These are phyloP conservation scores for Magallana nippona DNA, from an alignment of 2,888 invertebrate species.

Conservation along the genomic window DNA sequence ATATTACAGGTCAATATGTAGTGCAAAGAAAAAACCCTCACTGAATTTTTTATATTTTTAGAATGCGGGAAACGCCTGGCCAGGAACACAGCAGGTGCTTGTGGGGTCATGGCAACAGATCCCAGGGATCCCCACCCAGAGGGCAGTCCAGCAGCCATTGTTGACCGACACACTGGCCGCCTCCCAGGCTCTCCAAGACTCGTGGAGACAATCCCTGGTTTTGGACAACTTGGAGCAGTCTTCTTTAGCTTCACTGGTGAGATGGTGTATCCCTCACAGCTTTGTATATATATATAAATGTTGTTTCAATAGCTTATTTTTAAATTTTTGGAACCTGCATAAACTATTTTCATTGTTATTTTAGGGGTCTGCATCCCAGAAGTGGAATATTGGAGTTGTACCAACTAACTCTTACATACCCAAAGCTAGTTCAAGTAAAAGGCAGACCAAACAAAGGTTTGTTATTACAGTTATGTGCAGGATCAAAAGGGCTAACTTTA, in stretches of 20 bases:
- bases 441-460: constrained; percentile 75
- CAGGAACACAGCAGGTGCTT: constrained; percentile 87
- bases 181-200: constrained; percentile 79
- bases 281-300: no score
- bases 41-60: constrained; percentile 62
- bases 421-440: constrained; percentile 68
- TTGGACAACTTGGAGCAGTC: constrained; percentile 80
- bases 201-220: constrained; percentile 87
- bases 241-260: constrained; percentile 71
- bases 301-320: background rate
- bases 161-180: constrained; percentile 74
- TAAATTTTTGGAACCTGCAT: background rate
- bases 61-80: constrained; percentile 87
- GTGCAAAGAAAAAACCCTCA: no score
- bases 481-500: background rate
- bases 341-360: constrained; percentile 34
- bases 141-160: constrained; percentile 74
- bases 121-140: constrained; percentile 78
- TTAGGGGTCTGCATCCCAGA: constrained; percentile 71
- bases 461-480: background rate
- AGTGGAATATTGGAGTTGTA: constrained; percentile 76
- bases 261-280: constrained; percentile 13
- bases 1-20: no score
- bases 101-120: constrained; percentile 90
- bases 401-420: constrained; percentile 70